Percentiles rank a stretch among this genome's conserved stretches.
Evolutionary conservation across 23 tunicate species (phyloP).

Genomic region (Halocynthia roretzi): DNA sequence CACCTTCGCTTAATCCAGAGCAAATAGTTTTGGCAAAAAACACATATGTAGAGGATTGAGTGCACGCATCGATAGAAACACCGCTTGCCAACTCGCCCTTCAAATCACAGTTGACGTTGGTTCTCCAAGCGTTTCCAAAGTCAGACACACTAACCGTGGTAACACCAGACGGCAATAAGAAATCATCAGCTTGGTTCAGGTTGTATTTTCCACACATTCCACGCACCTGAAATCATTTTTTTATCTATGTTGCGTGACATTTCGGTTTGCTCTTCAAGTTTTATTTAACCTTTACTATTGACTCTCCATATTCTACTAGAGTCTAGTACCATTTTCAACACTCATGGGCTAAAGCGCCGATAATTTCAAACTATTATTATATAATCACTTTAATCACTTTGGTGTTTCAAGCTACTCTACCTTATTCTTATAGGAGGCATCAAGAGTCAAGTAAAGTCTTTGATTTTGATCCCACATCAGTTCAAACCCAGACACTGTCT

Average conservation of each 20-base stretch:
- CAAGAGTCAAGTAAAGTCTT: constrained; percentile 55
- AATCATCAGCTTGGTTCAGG: constrained; percentile 79
- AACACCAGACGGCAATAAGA: constrained; percentile 56
- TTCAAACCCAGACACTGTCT: constrained; percentile 37
- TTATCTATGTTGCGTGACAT: neutral
- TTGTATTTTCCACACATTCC: constrained; percentile 88
- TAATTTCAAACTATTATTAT: too few species aligned
- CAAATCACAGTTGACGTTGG: constrained; percentile 46
- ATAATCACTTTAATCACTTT: neutral
- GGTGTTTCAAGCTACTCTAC: constrained; percentile 14
- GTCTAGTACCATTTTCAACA: too few species aligned
- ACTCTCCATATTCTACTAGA: neutral
- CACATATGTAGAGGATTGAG: constrained; percentile 41
- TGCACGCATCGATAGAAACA: constrained; percentile 76
- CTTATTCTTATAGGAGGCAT: constrained; percentile 56
- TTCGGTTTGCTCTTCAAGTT: too few species aligned
- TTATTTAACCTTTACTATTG: neutral
- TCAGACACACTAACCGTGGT: constrained; percentile 64
- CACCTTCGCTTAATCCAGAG: constrained; percentile 43
- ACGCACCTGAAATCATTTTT: constrained; percentile 33
- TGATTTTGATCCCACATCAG: constrained; percentile 78
- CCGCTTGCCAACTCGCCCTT: constrained; percentile 47
- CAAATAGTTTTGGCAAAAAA: constrained; percentile 52
- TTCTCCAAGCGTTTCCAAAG: constrained; percentile 90
- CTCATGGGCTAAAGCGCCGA: too few species aligned